Conservation (phyloP, 2,113 vertebrate genomes). For the Chiloscyllium plagiosum region DNA sequence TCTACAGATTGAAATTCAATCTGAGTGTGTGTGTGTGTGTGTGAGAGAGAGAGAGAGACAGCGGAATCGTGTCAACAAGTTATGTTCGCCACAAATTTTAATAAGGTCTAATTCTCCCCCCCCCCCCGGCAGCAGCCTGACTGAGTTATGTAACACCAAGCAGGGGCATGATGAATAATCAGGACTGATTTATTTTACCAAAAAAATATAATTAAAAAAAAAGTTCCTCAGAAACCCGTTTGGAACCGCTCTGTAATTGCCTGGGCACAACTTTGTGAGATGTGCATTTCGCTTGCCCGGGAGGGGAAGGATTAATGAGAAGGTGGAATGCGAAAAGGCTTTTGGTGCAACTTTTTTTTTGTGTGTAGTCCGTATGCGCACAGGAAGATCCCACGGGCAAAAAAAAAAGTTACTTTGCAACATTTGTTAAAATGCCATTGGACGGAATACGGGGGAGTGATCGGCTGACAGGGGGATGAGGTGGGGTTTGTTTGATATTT, state of each 20-base stretch:
- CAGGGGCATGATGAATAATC: not conserved
- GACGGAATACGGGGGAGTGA: too few species aligned
- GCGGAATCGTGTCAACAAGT: not conserved
- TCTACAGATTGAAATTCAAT: not conserved
- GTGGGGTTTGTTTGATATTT: too few species aligned
- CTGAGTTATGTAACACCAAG: not conserved
- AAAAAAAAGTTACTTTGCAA: too few species aligned
- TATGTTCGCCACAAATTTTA: not conserved
- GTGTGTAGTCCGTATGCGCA: too few species aligned
- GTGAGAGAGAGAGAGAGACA: not conserved
- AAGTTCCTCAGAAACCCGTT: not conserved
- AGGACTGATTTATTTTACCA: not conserved
- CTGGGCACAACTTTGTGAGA: not conserved
- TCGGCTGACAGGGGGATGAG: too few species aligned
- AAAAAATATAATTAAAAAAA: too few species aligned
- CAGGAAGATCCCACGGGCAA: too few species aligned
- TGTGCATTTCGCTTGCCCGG: not conserved
- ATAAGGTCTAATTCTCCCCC: too few species aligned
- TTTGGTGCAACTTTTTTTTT: not conserved
- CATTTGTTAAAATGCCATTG: too few species aligned
- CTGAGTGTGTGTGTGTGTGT: not conserved
- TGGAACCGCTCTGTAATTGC: too few species aligned
- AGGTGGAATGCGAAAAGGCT: too few species aligned
- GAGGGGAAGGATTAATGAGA: not conserved
- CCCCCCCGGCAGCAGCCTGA: not conserved